phyloP scores from a whole-genome alignment of 2,113 vertebrate species.

The Lophochroa leadbeateri region DNA sequence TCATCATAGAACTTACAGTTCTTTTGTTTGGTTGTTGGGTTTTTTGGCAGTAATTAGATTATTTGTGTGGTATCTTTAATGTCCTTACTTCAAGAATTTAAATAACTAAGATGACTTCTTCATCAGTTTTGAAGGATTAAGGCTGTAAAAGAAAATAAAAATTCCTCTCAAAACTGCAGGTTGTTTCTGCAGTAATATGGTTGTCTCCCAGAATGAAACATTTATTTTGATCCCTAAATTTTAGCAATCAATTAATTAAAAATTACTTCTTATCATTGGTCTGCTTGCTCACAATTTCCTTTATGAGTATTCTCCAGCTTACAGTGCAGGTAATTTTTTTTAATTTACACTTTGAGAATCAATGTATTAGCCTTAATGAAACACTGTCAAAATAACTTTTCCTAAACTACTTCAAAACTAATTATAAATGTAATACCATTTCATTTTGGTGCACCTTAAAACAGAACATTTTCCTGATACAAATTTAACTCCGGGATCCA shows the following conservation, averaged over 20 bases:
- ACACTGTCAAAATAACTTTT: neutral
- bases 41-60: neutral
- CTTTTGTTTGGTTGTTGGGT: neutral
- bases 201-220: neutral
- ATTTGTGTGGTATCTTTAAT: neutral
- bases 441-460: conserved; percentile 6
- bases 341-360: neutral
- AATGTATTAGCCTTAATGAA: neutral
- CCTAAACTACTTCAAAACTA: neutral
- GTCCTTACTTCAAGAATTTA: neutral
- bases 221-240: neutral
- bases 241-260: neutral
- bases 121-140: neutral
- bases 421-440: neutral
- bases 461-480: neutral
- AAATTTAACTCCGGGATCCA: neutral
- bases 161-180: neutral
- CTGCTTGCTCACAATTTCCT: neutral
- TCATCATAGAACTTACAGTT: neutral
- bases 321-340: neutral
- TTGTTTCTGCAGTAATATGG: neutral
- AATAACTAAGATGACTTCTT: neutral
- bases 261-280: neutral
- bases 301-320: neutral
- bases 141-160: neutral